Evolutionary conservation across 2,113 vertebrate species (phyloP), one percentile per base, ranked within the genome.

Genomic region (Pelvicachromis taeniatus): DNA sequence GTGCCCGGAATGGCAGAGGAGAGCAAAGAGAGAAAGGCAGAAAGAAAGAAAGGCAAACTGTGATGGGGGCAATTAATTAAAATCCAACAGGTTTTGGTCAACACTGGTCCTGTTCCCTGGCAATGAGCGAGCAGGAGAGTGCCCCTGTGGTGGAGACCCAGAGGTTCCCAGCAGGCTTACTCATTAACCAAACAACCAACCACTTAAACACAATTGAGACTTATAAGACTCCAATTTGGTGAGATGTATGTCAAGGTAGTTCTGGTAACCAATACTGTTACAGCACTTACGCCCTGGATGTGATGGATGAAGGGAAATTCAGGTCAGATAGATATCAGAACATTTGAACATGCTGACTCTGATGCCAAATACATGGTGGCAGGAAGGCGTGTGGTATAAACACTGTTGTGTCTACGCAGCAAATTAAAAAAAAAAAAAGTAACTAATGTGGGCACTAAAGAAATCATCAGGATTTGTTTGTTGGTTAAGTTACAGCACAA

Each of bases 101-200:
- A 85, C 56, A 85, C 53, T 16, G 16, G 85, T 63, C 77, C 85
- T 53, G 61, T 26, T 70, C 45, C 23, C 21, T 56, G 65, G 82
- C 55, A 88, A 78, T 52, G 31, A 78, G 6, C 40, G 10, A 78
- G 38, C 65, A n/a, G 33, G 23, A 88, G 7, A 84, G 77, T 70
- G 21, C 48, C 40, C 31, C n/a, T 85, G 73, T 58, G 59, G 80
- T 29, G 42, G 31, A 90, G 68, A 50, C 19, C 42, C 21, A 42
- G 80, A 81, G 87, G 56, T 85, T 85, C 87, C 33, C 80, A 82
- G 80, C 52, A 3, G 85, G 85, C 16, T 91, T 61, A 93, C 70
- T 90, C 82, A 91, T 92, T 88, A 93, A 88, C 77, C 85, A 85
- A 85, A 59, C 52, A 21, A 68, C n/a, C 9, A 55, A 86, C 68